Evolutionary conservation across 2,797 vertebrate species (phyloP), one percentile per base, ranked within the genome.

Genomic region (Garrulus glandarius): DNA sequence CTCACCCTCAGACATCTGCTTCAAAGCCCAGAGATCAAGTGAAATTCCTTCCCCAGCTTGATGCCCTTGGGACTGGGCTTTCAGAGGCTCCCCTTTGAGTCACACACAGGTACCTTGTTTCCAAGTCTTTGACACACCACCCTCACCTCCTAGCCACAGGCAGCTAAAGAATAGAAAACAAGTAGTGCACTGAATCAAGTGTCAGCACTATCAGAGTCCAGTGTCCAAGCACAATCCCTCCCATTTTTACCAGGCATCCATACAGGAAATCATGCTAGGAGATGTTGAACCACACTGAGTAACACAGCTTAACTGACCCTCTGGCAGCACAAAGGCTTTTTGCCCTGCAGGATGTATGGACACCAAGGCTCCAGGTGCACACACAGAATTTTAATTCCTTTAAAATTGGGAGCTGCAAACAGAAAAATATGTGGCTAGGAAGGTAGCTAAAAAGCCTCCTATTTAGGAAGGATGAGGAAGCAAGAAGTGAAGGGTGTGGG

Each of bases 311-410:
- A 34, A 49, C 65, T 34, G 32, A 36, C 43, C 41, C 43, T 39
- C 21, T 4, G 7, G 5, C 18, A 59, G 36, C 57, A 49, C 20
- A 63, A 36, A 56, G 44, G 26, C 21, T 80, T 80, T 83, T 71
- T 3, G 2, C 14, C 41, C 9, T 43, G 27, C 21, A 68, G 39
- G 13, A 37, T 0, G 0, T 3, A 34, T 0, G 3, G 27, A 63
- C 0, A 2, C 27, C 43, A 69, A 71, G 34, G 26, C 5, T 81
- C 21, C 10, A 17, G 24, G 34, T 29, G 22, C 23, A 50, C 30
- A 36, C 24, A 27, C 2, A 59, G 34, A 36, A 49, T 43, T 89
- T 50, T 22, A 72, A 39, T 60, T 83, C 14, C 57, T 71, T 81
- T 84, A 68, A 78, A 81, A 36, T 0, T 37, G 29, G 37, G 29